Base-by-base conservation (phyloP, 1,140 invertebrate genomes). In the Drosophila nannoptera region DNA sequence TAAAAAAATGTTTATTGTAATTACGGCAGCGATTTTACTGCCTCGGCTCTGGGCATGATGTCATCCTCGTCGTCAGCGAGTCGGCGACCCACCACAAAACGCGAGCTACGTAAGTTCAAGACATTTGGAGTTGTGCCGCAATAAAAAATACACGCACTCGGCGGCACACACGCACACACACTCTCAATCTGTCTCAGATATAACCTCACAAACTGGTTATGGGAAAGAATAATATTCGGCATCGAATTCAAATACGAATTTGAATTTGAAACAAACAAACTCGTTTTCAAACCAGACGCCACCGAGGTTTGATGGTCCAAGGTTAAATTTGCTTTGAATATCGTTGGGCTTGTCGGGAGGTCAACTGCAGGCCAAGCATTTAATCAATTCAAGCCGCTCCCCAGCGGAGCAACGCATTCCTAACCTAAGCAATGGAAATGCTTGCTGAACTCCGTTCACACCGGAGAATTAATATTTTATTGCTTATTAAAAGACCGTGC, bases 301-400 rank as follows among this genome's bases (percentile, higher is more conserved):
- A 43, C 40, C 32, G 36, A 22, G 67, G 62, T 58, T 59, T 73
- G 76, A 81, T 86, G 77, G 73, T 84, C 80, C 80, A 83, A 83
- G 80, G 81, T 83, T 83, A 80, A 60, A 50, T 52, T 38, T 31
- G 36, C 5, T 52, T 16, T 53, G 52, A 22, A 52, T 43, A 60
- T 43, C 16, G 53, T 61, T 62, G 9, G 35, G 42, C 33, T 71
- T 61, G 32, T 12, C 8, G 56, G 62, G 68, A 70, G 73, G 80
- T 86, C 81, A 80, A 54, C 63, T 80, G 65, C 76, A 84, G 64
- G 72, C 67, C 78, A 69, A 59, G 70, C 80, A 33, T 84, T 84
- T 67, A 80, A 84, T 83, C 76, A 84, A 80, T 58, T 76, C 67
- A 35, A 65, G 56, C 81, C 80, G 80, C 81, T 66, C 80, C 80